Conservation (phyloP, 2,113 vertebrate species). For the Anthoscopus minutus region DNA sequence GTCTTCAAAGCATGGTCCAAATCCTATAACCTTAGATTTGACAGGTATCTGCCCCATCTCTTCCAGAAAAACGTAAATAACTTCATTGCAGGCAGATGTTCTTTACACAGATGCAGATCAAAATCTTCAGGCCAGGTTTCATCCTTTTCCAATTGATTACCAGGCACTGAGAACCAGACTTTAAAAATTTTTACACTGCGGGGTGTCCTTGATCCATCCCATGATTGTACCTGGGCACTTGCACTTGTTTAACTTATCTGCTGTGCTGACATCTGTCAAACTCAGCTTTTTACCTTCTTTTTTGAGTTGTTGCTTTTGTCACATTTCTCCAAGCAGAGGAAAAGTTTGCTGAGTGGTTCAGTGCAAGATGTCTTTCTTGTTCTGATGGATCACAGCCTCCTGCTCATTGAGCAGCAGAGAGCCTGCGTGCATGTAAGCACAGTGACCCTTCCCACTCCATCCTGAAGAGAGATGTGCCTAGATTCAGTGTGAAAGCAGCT, state of each 20-base stretch:
- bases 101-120: not conserved
- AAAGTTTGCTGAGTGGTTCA: not conserved
- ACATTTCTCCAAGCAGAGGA: not conserved
- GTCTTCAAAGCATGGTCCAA: not conserved
- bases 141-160: not conserved
- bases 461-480: not conserved
- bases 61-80: not conserved
- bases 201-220: not conserved
- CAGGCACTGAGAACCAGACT: not conserved
- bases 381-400: not conserved
- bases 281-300: not conserved
- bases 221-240: not conserved
- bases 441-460: not conserved
- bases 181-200: not conserved
- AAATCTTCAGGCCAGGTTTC: not conserved
- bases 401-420: not conserved
- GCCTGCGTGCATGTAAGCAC: fast-evolving
- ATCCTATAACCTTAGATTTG: not conserved
- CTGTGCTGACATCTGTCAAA: not conserved
- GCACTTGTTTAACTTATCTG: not conserved
- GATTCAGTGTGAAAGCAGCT: fast-evolving
- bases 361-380: not conserved
- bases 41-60: not conserved
- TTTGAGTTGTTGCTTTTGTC: not conserved
- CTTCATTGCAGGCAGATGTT: not conserved